These are phyloP conservation scores for Saturnia japonica DNA, from an alignment of 2,888 invertebrate genomes.

Conservation along the genomic window DNA sequence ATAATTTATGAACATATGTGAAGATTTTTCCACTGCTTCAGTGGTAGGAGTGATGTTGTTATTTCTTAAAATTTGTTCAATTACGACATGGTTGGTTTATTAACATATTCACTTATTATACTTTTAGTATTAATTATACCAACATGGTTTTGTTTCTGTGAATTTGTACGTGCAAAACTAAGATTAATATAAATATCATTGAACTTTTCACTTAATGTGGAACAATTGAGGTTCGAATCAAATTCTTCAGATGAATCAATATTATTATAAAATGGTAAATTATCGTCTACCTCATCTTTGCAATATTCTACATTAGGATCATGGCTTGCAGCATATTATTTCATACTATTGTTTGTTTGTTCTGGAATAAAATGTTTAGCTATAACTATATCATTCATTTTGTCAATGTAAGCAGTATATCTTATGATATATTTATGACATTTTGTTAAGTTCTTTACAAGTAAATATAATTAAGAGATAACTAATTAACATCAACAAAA, in stretches of 20 bases:
- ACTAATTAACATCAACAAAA: neutral
- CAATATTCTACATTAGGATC: neutral
- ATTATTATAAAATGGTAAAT: neutral
- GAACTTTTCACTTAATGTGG: neutral
- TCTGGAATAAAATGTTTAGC: neutral
- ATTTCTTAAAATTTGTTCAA: neutral
- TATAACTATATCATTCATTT: neutral
- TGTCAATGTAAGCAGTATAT: neutral
- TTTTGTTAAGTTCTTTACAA: neutral
- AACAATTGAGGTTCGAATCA: neutral
- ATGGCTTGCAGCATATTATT: neutral
- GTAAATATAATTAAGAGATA: neutral
- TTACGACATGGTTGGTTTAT: neutral
- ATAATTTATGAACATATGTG: neutral
- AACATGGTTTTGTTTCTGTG: neutral
- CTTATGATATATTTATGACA: neutral
- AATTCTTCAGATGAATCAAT: neutral
- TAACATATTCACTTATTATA: neutral
- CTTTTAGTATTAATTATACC: neutral
- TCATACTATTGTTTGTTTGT: neutral
- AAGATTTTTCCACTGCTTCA: neutral
- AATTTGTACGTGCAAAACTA: neutral
- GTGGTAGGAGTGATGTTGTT: neutral
- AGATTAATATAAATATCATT: neutral
- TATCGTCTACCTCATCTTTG: neutral